Percentiles rank a stretch among this genome's conserved stretches.
Evolutionary conservation across 2,888 invertebrate genomes (phyloP).

Genomic region (Lysandra coridon): DNA sequence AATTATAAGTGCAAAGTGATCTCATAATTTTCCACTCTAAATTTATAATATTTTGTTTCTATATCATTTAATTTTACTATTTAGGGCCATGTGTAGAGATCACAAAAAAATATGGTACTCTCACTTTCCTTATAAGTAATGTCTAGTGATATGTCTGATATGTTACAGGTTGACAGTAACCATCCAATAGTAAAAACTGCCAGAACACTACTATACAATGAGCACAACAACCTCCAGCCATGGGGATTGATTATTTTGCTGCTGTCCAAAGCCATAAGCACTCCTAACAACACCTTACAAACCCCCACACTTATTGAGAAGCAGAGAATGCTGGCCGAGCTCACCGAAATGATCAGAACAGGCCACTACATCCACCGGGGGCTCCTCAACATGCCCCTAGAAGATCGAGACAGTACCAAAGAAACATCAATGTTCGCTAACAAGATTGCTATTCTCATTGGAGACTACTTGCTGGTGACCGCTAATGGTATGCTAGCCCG

Average conservation of each 20-base stretch:
- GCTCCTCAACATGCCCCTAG: constrained; percentile 65
- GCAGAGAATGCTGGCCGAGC: constrained; percentile 80
- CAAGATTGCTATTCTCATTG: constrained; percentile 92
- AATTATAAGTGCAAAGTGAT: background rate
- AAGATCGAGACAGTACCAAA: constrained; percentile 74
- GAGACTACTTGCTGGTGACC: constrained; percentile 91
- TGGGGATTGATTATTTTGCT: constrained; percentile 91
- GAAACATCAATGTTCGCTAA: constrained; percentile 91
- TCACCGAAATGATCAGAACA: constrained; percentile 93
- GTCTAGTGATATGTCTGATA: constrained; percentile 10
- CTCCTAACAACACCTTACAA: constrained; percentile 79
- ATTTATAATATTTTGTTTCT: background rate
- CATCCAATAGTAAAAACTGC: constrained; percentile 93
- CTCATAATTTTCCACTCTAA: background rate
- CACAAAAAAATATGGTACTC: no score
- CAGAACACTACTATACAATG: constrained; percentile 89
- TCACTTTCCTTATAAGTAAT: background rate
- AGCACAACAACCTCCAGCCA: constrained; percentile 90
- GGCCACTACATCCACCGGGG: constrained; percentile 90
- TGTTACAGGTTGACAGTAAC: constrained; percentile 85
- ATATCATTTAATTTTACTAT: background rate
- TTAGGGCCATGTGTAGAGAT: no score
- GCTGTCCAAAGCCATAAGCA: constrained; percentile 86
- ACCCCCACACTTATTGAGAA: constrained; percentile 77
- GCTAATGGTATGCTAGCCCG: constrained; percentile 90